These are phyloP conservation scores for Diarsia dahlii DNA, from an alignment of 2,888 invertebrate species.

Conservation along the genomic window DNA sequence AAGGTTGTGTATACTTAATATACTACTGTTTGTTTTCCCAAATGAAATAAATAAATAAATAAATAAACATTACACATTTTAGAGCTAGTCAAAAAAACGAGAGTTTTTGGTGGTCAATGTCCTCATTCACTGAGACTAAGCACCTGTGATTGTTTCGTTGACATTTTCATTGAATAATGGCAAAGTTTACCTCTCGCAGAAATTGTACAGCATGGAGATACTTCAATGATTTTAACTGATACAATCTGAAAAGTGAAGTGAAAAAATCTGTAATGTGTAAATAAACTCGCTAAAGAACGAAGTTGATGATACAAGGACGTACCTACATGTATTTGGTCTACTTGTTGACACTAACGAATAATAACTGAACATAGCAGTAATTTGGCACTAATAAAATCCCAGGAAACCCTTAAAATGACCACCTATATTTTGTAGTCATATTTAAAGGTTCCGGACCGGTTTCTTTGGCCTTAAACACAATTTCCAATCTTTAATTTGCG, in stretches of 20 bases:
- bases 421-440: background rate
- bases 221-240: no score
- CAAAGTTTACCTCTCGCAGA: background rate
- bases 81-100: slow-evolving; percentile 2
- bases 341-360: background rate
- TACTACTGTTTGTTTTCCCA: no score
- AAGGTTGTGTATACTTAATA: no score
- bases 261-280: background rate
- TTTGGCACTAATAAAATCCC: background rate
- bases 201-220: no score
- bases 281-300: no score
- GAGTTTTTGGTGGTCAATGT: background rate
- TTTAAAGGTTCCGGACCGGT: background rate
- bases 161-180: background rate
- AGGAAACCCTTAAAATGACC: background rate
- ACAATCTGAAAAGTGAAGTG: background rate
- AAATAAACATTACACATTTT: slow-evolving; percentile 30
- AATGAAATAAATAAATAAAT: no score
- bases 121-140: background rate
- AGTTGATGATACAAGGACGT: no score
- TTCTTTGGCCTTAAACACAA: background rate
- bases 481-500: slow-evolving; percentile 1
- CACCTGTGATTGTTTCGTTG: background rate
- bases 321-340: background rate
- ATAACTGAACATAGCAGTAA: no score